Percentiles rank a stretch among this genome's conserved stretches.
phyloP scores from a whole-genome alignment of 2,797 vertebrate species.

The Dromococcyx pavoninus region DNA sequence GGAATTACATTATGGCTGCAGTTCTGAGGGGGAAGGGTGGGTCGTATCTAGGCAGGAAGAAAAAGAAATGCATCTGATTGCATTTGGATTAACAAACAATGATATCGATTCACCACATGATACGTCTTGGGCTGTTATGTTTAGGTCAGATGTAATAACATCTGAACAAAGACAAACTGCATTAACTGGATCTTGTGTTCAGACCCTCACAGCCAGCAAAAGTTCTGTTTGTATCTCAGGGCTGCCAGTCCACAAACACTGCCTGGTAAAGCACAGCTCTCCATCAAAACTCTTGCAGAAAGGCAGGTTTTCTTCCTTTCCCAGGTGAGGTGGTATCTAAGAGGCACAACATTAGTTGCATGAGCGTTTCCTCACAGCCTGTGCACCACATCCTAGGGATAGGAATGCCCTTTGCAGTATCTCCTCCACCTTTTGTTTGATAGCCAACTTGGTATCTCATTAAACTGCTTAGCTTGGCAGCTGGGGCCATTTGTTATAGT shows the following conservation, averaged over 20 bases:
- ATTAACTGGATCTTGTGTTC: neutral
- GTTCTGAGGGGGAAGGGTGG: constrained; percentile 7
- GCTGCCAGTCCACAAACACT: neutral
- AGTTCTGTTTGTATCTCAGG: accelerated
- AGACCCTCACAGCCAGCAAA: neutral
- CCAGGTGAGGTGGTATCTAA: neutral
- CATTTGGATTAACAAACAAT: constrained; percentile 32
- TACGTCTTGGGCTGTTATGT: neutral
- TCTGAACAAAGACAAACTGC: neutral
- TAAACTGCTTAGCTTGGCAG: constrained; percentile 40
- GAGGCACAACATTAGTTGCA: neutral
- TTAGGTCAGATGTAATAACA: constrained; percentile 1
- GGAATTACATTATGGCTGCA: constrained; percentile 28
- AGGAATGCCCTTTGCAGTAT: neutral
- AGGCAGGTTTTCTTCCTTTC: neutral
- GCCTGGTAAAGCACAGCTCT: neutral
- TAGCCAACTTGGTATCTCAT: neutral
- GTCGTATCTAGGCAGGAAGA: constrained; percentile 8
- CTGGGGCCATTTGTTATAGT: constrained; percentile 20
- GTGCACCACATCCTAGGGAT: neutral
- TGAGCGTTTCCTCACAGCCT: neutral
- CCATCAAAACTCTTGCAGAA: neutral
- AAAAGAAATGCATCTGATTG: neutral
- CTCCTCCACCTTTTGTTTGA: neutral
- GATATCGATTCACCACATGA: neutral